Base-by-base conservation (phyloP, 2,797 vertebrate species). In the Anas georgica region DNA sequence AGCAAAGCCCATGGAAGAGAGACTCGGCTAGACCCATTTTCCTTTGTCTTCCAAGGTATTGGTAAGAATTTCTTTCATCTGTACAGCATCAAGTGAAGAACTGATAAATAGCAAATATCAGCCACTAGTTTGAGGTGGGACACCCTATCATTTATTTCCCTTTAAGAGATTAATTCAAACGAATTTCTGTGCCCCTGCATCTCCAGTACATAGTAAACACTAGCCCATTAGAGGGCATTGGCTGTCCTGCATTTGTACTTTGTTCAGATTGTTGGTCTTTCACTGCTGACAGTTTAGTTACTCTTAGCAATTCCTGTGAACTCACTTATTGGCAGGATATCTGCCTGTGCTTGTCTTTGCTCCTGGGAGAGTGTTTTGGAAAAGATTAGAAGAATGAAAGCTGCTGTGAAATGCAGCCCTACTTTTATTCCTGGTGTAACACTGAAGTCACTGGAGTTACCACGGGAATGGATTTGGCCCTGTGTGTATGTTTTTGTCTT, bases 161-260 rank as follows among this genome's bases (percentile, higher is more conserved):
- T 79, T 31, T 60, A 28, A 22, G 68, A 88, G 63, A 59, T 55
- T 20, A 45, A 5, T 58, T 77, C 17, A 0, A 0, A 28, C 35
- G n/a, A 67, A 63, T 87, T 90, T 80, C 58, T 22, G 1, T 33
- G 37, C 52, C 48, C 64, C 26, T 79, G 59, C 72, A 82, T 66
- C 28, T 73, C 48, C 62, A 80, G 86, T 55, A 60, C 33, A 59
- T 12, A 62, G 68, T 82, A 75, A 88, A 88, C 93, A 67, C 83
- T 26, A 94, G 89, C 89, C 93, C 88, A 35, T 97, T 83, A 94
- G 86, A 97, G 88, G 90, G 82, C 87, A 95, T 96, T 96, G 92
- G 80, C 70, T 91, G 37, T 92, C 64, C 88, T 78, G 85, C 62
- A 4, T 83, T 91, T 79, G 68, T 94, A 39, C 76, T 95, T 85